These are phyloP conservation scores for Malacoraja senta DNA, from an alignment of 2,797 vertebrate genomes.

Conservation along the genomic window DNA sequence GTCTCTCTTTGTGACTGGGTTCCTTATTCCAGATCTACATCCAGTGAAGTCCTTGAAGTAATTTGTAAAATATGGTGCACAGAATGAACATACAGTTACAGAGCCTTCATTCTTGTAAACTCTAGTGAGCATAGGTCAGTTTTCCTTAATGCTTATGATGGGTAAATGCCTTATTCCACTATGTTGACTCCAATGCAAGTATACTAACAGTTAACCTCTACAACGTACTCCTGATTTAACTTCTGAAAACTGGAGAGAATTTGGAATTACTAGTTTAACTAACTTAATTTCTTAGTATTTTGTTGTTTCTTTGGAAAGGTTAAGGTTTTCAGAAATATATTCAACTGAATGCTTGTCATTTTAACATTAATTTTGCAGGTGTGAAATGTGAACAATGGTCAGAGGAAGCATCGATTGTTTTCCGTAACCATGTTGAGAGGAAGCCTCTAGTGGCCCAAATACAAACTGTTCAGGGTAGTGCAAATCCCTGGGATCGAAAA, in stretches of 20 bases:
- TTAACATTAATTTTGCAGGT: constrained; percentile 55
- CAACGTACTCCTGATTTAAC: no score
- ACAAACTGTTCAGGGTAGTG: constrained; percentile 62
- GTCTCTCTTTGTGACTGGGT: neutral
- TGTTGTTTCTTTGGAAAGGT: neutral
- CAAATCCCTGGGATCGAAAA: constrained; percentile 66
- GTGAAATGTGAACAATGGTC: constrained; percentile 72
- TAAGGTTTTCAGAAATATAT: neutral
- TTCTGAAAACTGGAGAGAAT: neutral
- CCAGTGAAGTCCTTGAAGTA: neutral
- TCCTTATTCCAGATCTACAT: neutral
- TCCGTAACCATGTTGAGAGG: constrained; percentile 85
- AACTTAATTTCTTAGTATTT: neutral
- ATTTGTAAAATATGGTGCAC: neutral
- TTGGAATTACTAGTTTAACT: neutral
- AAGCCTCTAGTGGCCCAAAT: constrained; percentile 80
- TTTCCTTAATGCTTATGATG: no score
- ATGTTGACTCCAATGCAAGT: no score
- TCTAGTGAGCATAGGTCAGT: no score
- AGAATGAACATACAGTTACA: neutral
- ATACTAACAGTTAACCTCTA: no score
- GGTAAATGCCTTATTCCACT: no score
- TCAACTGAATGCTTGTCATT: neutral
- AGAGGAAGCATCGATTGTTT: constrained; percentile 81
- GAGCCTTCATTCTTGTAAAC: neutral